Conservation (phyloP, 2,888 invertebrate species). For the Nomada goodeniana region DNA sequence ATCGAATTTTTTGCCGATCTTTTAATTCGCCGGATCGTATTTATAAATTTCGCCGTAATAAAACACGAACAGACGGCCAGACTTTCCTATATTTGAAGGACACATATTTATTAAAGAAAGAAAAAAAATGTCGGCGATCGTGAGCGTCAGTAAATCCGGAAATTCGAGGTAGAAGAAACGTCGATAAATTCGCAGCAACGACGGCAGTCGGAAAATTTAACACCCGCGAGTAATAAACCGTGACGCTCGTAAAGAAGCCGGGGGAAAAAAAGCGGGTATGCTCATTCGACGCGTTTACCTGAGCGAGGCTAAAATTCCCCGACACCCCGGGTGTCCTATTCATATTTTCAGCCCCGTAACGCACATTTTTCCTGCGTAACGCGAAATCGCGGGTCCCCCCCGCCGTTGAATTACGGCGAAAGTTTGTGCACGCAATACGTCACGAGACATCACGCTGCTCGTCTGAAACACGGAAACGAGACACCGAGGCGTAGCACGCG, state of each 20-base stretch:
- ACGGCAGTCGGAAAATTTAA: not conserved
- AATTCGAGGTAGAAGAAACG: not conserved
- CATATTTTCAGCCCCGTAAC: constrained; percentile 18
- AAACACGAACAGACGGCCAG: too few relatives aligned
- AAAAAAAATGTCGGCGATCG: too few relatives aligned
- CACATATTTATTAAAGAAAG: too few relatives aligned
- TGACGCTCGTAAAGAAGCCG: not conserved
- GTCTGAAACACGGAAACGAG: constrained; percentile 1
- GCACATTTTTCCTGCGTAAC: constrained; percentile 20
- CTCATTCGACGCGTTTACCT: constrained; percentile 27
- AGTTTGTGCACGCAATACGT: constrained; percentile 38
- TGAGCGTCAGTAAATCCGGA: not conserved
- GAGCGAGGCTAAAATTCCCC: constrained; percentile 30
- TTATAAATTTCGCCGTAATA: too few relatives aligned
- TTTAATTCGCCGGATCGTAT: too few relatives aligned
- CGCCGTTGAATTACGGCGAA: constrained; percentile 35
- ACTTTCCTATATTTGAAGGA: too few relatives aligned
- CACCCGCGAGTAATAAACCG: constrained; percentile 27
- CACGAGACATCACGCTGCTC: constrained; percentile 27
- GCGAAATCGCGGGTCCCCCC: constrained; percentile 22
- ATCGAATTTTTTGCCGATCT: too few relatives aligned
- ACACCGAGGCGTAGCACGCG: not conserved
- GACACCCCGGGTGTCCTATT: constrained; percentile 8
- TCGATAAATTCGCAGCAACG: not conserved
- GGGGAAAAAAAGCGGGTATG: constrained; percentile 8